Percentiles rank a stretch among this genome's conserved stretches.
Evolutionary conservation across 2,113 vertebrate genomes (phyloP).

Genomic region (human): GRCh38 chr1:165531501-165532000

Average conservation of each 20-base stretch:
- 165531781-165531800: background rate
- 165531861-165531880: background rate
- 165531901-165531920: background rate
- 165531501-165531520: background rate
- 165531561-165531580: background rate
- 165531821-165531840: background rate
- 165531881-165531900: background rate
- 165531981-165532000: background rate
- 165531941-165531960: background rate
- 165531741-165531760: background rate
- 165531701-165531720: background rate
- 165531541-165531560: background rate
- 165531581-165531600: background rate
- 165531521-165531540: background rate
- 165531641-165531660: background rate
- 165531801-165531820: background rate
- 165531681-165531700: background rate
- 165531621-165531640: background rate
- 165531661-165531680: background rate
- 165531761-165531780: background rate
- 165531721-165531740: background rate
- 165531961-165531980: background rate
- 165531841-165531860: background rate
- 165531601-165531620: background rate
- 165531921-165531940: background rate